phyloP scores from a whole-genome alignment of 2,113 vertebrate species.

The Python bivittatus region DNA sequence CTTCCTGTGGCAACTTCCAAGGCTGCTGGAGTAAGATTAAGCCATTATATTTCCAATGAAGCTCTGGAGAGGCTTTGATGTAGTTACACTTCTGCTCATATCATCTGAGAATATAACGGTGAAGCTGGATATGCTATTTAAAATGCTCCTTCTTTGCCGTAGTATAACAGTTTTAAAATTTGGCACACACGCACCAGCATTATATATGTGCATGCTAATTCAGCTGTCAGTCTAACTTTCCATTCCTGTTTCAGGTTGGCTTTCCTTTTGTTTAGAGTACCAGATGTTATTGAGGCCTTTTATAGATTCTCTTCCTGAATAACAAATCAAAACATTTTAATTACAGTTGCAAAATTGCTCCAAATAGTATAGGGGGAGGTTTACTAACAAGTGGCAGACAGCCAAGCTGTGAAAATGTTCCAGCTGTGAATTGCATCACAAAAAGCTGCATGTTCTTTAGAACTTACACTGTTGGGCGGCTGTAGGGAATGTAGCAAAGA shows the following conservation, averaged over 20 bases:
- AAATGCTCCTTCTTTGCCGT: background rate
- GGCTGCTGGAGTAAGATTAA: slow-evolving; percentile 16
- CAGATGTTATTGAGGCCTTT: background rate
- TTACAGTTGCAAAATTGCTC: background rate
- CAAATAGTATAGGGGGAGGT: background rate
- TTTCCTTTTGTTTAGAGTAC: background rate
- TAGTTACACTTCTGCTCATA: slow-evolving; percentile 17
- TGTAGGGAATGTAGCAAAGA: too few species aligned
- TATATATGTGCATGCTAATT: background rate
- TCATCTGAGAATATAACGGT: background rate
- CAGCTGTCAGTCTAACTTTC: background rate
- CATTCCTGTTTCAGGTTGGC: background rate
- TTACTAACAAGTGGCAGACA: background rate
- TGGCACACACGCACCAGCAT: background rate
- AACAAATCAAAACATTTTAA: background rate
- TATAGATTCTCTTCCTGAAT: background rate
- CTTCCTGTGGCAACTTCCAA: background rate
- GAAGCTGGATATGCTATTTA: background rate
- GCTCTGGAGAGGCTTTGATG: slow-evolving; percentile 9
- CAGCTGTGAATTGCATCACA: background rate
- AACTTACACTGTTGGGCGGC: background rate
- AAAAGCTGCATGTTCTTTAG: background rate
- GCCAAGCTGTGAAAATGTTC: background rate
- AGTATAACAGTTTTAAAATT: background rate
- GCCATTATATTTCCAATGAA: background rate